Evolutionary conservation across 2,797 vertebrate species (phyloP).

Genomic region (Cephalopachus bancanus): DNA sequence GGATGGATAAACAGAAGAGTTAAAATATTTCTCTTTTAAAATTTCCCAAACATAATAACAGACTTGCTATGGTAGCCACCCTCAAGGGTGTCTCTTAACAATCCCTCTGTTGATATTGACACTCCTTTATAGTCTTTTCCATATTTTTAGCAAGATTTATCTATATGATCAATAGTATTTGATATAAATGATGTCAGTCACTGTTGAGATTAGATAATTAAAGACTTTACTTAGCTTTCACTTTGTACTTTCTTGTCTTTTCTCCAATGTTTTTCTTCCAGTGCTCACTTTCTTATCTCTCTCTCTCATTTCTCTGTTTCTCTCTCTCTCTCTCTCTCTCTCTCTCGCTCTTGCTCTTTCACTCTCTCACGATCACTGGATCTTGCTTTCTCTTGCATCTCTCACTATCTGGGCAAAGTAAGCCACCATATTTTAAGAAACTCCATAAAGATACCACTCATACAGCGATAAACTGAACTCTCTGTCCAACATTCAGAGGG

Average conservation of each 20-base stretch:
- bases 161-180: neutral
- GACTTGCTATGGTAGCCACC: neutral
- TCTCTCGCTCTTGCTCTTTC: neutral
- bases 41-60: neutral
- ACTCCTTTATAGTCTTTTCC: neutral
- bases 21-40: neutral
- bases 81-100: neutral
- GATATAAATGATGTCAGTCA: neutral
- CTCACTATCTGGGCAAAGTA: neutral
- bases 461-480: neutral
- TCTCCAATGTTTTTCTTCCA: neutral
- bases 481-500: neutral
- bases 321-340: neutral
- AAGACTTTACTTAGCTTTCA: neutral
- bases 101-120: neutral
- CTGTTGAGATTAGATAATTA: neutral
- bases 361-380: neutral
- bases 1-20: neutral
- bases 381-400: neutral
- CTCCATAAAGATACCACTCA: neutral
- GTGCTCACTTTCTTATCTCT: neutral
- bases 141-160: neutral
- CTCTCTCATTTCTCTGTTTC: neutral
- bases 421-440: neutral
- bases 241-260: neutral